Percentiles rank a stretch among this genome's conserved stretches.
phyloP scores from a whole-genome alignment of 2,797 vertebrate genomes.

The Arctocebus calabarensis region DNA sequence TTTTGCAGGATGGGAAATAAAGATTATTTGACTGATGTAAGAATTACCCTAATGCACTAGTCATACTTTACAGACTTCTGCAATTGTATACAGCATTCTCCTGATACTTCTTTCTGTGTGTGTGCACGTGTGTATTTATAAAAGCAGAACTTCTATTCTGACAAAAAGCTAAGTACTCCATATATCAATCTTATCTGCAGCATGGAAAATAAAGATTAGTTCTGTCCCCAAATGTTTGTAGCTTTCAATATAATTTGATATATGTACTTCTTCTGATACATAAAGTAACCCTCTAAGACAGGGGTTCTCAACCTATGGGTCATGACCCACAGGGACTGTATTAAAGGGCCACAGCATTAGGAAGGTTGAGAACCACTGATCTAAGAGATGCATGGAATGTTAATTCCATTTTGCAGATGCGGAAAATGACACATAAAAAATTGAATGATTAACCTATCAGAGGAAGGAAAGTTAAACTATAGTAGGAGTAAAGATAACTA shows the following conservation, averaged over 20 bases:
- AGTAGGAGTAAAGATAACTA: neutral
- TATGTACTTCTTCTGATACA: neutral
- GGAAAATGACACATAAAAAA: neutral
- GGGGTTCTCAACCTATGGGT: too few relatives aligned
- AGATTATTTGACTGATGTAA: neutral
- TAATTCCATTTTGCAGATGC: neutral
- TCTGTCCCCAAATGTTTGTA: neutral
- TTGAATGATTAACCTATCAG: neutral
- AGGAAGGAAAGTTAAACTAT: neutral
- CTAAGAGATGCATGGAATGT: neutral
- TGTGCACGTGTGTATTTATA: neutral
- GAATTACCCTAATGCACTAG: neutral
- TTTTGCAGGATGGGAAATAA: conserved; percentile 12
- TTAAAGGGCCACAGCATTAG: too few relatives aligned
- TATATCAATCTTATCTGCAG: neutral
- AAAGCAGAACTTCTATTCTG: neutral
- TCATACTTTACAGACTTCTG: neutral
- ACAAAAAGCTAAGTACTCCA: neutral
- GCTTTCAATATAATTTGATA: conserved; percentile 54
- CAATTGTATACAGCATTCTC: neutral
- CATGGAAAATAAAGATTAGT: neutral
- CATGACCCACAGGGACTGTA: too few relatives aligned
- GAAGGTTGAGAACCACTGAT: neutral
- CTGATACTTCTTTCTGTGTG: neutral
- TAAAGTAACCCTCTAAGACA: neutral